Evolutionary conservation across 2,113 vertebrate species (phyloP), one percentile per base, ranked within the genome.

Genomic region (Hypomesus transpacificus): DNA sequence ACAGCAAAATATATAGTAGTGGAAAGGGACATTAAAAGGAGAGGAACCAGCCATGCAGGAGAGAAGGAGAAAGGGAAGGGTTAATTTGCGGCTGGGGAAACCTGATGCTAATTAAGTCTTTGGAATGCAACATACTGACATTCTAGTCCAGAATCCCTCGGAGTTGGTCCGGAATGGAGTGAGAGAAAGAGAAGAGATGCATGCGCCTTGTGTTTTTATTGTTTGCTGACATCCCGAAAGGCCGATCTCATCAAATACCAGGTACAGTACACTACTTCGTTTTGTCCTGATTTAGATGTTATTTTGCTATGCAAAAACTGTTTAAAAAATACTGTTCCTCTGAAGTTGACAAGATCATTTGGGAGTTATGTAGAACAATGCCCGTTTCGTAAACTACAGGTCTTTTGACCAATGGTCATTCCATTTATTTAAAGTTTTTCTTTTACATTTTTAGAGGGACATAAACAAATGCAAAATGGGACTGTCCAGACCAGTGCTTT

Each of bases 61-160:
- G 46, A 73, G 58, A 8, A 17, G 13, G 51, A 78, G 88, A 63
- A 26, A 77, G 71, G 74, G 80, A 90, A 86, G 89, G 90, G 90
- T 92, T 92, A 92, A 92, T 84, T 51, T 69, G 86, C 68, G 85
- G 71, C 80, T 61, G 77, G 78, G 87, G 91, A 92, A 93, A 93
- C 89, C 91, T 90, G 92, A 92, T 89, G 89, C 90, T 92, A 89
- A 92, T 91, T 84, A 89, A 87, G 86, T 83, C 86, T 83, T 26
- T 85, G 91, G 90, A 92, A 92, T 91, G 88, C 86, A 82, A 85
- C 84, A 88, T 75, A 75, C 84, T 77, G 86, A 80, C 82, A 78
- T 77, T 74, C 80, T 79, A 59, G 82, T 51, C 78, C 82, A 81
- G 86, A 66, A 82, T 69, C 79, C 52, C 71, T 74, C 84, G 74